phyloP scores from a whole-genome alignment of 1,140 invertebrate genomes.

The Metopolophium dirhodum region DNA sequence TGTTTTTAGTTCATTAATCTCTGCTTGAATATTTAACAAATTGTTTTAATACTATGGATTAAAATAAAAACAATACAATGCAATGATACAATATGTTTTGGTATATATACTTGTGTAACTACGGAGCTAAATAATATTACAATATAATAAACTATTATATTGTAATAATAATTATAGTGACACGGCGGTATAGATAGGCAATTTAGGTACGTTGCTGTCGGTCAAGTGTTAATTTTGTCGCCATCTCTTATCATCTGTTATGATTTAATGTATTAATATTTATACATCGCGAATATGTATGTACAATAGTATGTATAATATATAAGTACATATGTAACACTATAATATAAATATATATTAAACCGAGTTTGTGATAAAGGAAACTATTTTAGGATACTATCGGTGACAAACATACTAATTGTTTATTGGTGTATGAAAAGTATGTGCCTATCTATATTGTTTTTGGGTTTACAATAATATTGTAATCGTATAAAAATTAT shows the following conservation, averaged over 20 bases:
- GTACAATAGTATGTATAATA: too few species aligned
- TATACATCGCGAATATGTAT: neutral
- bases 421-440: too few species aligned
- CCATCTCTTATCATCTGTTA: neutral
- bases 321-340: too few species aligned
- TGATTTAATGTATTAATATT: neutral
- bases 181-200: neutral
- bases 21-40: neutral
- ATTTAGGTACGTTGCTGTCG: neutral
- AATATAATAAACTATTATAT: too few species aligned
- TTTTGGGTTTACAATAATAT: too few species aligned
- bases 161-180: neutral
- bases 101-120: too few species aligned
- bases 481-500: too few species aligned
- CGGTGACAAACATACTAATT: neutral
- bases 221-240: too few species aligned
- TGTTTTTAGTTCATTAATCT: slow-evolving; percentile 13
- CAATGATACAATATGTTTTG: neutral
- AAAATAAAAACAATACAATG: too few species aligned
- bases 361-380: neutral
- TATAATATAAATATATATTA: too few species aligned
- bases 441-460: too few species aligned
- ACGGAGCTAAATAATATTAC: too few species aligned
- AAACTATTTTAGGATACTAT: neutral
- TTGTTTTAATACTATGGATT: neutral